These are phyloP conservation scores for Seira musarum DNA, from an alignment of 2,888 invertebrate genomes.

Conservation along the genomic window DNA sequence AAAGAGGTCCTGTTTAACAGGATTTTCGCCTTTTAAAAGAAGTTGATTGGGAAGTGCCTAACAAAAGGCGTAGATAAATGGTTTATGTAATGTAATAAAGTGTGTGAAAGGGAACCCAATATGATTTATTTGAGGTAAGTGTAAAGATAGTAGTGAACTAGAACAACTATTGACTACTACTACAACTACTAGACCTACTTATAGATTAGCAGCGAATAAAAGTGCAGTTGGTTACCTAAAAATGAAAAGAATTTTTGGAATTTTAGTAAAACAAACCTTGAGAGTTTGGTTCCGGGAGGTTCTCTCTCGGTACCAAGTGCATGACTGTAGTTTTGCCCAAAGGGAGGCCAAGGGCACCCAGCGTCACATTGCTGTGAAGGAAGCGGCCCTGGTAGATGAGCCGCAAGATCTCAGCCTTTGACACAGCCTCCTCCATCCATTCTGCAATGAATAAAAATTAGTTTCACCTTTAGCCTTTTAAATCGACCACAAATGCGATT, in stretches of 20 bases:
- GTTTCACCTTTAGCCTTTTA: no score
- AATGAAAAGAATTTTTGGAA: neutral
- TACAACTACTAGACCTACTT: neutral
- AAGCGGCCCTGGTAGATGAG: conserved; percentile 99
- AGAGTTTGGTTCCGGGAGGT: conserved; percentile 98
- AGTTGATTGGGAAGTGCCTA: no score
- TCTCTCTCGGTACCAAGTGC: conserved; percentile 99
- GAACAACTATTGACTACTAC: no score
- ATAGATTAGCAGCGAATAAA: conserved; percentile 5
- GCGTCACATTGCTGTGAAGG: conserved; percentile 98
- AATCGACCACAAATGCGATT: no score
- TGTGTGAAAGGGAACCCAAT: neutral
- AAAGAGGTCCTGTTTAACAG: neutral
- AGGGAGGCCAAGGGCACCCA: conserved; percentile 97
- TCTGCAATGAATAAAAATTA: conserved; percentile 77
- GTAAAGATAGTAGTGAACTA: no score
- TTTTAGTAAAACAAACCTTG: conserved; percentile 79
- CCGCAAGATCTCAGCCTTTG: conserved; percentile 97
- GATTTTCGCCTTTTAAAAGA: neutral
- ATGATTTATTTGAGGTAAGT: neutral
- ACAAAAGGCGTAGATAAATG: no score
- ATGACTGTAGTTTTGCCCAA: conserved; percentile 99
- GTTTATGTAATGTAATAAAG: neutral
- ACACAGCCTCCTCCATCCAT: conserved; percentile 96
- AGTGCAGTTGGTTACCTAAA: neutral